Evolutionary conservation across 2,113 vertebrate genomes (phyloP).

Genomic region (Plotosus lineatus): DNA sequence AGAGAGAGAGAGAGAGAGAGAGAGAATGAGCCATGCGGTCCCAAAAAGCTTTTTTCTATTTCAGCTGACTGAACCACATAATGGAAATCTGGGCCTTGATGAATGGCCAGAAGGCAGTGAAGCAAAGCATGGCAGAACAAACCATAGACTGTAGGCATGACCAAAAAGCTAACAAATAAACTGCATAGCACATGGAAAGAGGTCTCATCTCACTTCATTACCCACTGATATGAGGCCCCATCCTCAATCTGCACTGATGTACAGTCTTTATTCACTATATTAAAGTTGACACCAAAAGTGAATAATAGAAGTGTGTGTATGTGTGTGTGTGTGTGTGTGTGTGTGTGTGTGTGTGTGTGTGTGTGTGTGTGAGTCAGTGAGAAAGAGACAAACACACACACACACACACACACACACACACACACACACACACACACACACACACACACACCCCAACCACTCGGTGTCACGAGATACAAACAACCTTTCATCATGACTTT

Average conservation of each 20-base stretch:
- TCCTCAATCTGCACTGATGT: conserved; percentile 53
- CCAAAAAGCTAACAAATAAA: conserved; percentile 64
- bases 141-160: conserved; percentile 64
- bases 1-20: conserved; percentile 64
- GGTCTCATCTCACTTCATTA: conserved; percentile 64
- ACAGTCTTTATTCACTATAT: conserved; percentile 41
- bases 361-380: too few relatives aligned
- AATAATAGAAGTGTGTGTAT: conserved; percentile 14
- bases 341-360: conserved; percentile 1
- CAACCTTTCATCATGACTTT: conserved; percentile 17
- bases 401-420: too few relatives aligned
- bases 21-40: conserved; percentile 66
- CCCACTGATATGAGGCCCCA: conserved; percentile 59
- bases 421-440: too few relatives aligned
- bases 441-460: too few relatives aligned
- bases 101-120: conserved; percentile 70
- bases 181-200: conserved; percentile 53
- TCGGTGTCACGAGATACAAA: conserved; percentile 7
- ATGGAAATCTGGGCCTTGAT: conserved; percentile 74
- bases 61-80: conserved; percentile 76
- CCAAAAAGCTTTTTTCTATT: conserved; percentile 68
- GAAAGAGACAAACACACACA: too few relatives aligned
- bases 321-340: conserved; percentile 3
- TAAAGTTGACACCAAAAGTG: conserved; percentile 44
- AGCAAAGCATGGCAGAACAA: conserved; percentile 67